phyloP scores from a whole-genome alignment of 2,113 vertebrate genomes.

The Edolisoma coerulescens region DNA sequence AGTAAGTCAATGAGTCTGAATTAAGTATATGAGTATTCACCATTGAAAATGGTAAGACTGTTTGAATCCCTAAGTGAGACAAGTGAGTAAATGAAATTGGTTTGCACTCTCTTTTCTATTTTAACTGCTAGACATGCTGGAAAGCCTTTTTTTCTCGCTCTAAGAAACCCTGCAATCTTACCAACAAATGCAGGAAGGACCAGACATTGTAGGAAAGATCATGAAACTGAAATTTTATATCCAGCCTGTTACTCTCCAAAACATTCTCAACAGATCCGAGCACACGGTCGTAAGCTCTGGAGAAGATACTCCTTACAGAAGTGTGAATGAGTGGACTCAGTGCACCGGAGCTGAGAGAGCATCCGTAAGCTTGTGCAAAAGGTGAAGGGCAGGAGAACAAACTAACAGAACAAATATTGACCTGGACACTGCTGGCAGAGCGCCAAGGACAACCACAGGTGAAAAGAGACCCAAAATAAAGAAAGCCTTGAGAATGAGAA shows the following conservation, averaged over 20 bases:
- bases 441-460: not conserved
- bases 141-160: not conserved
- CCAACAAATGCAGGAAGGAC: not conserved
- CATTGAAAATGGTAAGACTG: not conserved
- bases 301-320: not conserved
- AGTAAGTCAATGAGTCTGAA: not conserved
- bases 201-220: not conserved
- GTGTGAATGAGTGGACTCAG: not conserved
- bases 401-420: not conserved
- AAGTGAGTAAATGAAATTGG: not conserved
- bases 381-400: not conserved
- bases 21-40: not conserved
- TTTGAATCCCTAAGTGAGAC: not conserved
- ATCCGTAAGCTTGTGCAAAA: accelerated
- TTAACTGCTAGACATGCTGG: not conserved
- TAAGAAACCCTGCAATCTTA: not conserved
- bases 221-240: not conserved
- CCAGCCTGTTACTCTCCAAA: not conserved
- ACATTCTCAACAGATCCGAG: not conserved
- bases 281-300: not conserved
- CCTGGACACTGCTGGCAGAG: not conserved
- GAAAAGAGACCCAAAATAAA: not conserved
- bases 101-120: not conserved
- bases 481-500: not conserved
- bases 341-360: not conserved